Base-by-base conservation (phyloP, 2,797 vertebrate genomes). In the Halcyon badia region DNA sequence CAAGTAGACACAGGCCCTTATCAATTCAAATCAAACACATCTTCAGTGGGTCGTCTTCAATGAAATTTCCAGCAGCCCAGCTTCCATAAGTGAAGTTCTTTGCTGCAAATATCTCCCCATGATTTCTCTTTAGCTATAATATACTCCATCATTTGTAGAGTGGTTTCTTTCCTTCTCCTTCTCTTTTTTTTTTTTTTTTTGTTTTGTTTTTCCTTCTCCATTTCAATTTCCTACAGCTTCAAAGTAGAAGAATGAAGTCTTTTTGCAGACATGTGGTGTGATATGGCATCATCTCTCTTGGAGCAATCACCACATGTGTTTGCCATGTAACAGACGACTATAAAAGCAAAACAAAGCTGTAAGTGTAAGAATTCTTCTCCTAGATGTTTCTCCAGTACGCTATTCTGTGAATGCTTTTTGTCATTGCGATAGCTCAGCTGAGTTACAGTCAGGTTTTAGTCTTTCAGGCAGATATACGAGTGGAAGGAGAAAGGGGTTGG, bases 291-390 rank as follows among this genome's bases (percentile, higher is more conserved):
- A 4, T 80, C 48, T 92, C 19, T 83, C 75, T 61, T 60, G 20
- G 57, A 92, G 83, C 83, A 88, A 46, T 42, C 4, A 3, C 13
- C 61, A 46, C 25, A 3, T 28, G 21, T 84, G n/a, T 73, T 86
- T 83, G 37, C 77, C 37, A 1, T 37, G 35, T 84, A 70, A 77
- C 60, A 94, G 82, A 31, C 44, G 78, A 54, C 48, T 51, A 28
- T 44, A 92, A 87, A 94, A 75, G 52, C 52, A 85, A 94, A 93
- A 65, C 46, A 90, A 78, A 92, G 57, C 61, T 83, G 44, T 20
- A 75, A 76, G 48, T 57, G 6, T 39, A 77, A 65, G 46, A 89
- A 28, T 17, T 61, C 48, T 88, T 82, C 54, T 89, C 28, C 48
- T 81, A 60, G 37, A 20, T 89, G 11, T 92, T 95, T 89, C 83